Conservation (phyloP, 2,797 vertebrate genomes). For the Artibeus lituratus region DNA sequence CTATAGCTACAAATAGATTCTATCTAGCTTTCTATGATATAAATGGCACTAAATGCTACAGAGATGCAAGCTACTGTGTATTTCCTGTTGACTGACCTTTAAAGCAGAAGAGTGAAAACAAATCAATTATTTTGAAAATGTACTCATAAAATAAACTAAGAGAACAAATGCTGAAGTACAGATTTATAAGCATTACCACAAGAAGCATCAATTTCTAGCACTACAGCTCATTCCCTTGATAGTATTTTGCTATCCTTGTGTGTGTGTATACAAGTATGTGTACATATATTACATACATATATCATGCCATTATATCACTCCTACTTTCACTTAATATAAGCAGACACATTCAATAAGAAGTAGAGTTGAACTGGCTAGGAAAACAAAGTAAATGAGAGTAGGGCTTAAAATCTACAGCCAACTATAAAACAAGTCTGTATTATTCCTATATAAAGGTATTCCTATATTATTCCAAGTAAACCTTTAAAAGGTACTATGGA, state of each 20-base stretch:
- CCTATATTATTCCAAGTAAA: too few species aligned
- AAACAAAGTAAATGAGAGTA: not conserved
- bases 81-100: constrained; percentile 6
- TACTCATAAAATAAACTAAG: not conserved
- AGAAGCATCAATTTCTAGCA: not conserved
- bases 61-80: not conserved
- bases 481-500: not conserved
- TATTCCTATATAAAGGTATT: not conserved
- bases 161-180: not conserved
- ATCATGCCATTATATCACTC: not conserved
- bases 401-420: not conserved
- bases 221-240: too few species aligned
- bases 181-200: not conserved
- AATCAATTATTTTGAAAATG: constrained; percentile 2
- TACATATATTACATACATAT: not conserved
- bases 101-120: not conserved
- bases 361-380: not conserved
- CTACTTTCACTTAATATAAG: not conserved
- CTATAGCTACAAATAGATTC: not conserved
- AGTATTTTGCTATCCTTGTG: not conserved
- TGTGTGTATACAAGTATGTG: too few species aligned
- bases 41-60: not conserved
- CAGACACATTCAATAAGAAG: not conserved
- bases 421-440: not conserved
- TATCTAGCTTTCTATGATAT: not conserved